Percentiles rank a stretch among this genome's conserved stretches.
phyloP scores from a whole-genome alignment of 2,888 invertebrate genomes.

The Piscicola geometra region DNA sequence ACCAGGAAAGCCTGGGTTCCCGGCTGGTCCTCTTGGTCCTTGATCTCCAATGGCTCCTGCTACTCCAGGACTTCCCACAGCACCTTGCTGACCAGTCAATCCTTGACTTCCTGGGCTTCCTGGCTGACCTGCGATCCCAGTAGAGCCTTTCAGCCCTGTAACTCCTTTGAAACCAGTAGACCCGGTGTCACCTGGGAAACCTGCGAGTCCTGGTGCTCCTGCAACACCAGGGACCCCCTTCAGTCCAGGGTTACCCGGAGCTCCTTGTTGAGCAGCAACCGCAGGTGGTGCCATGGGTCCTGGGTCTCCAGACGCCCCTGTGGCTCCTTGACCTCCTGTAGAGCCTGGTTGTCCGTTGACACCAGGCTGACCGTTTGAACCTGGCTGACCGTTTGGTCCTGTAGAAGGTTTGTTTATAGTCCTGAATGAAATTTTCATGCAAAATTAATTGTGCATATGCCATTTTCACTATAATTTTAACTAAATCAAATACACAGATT shows the following conservation, averaged over 20 bases:
- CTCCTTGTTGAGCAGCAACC: conserved; percentile 16
- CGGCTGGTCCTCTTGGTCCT: conserved; percentile 11
- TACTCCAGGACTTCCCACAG: conserved; percentile 5
- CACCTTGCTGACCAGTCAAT: not conserved
- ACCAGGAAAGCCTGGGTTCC: conserved; percentile 1
- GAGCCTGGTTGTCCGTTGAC: conserved; percentile 26
- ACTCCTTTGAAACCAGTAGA: conserved; percentile 18
- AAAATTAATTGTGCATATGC: too few relatives aligned
- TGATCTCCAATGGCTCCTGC: not conserved
- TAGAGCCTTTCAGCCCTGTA: not conserved
- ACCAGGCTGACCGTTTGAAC: conserved; percentile 36
- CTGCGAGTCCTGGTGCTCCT: conserved; percentile 25
- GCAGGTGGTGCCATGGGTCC: conserved; percentile 29
- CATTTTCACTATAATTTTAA: too few relatives aligned
- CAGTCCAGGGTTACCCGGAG: conserved; percentile 35
- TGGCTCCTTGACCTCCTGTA: conserved; percentile 26
- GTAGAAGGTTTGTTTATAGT: too few relatives aligned
- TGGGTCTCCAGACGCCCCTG: conserved; percentile 7
- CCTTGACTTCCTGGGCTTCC: conserved; percentile 19
- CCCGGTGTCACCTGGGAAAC: conserved; percentile 27
- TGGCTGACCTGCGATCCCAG: conserved; percentile 5
- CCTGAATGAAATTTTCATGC: too few relatives aligned
- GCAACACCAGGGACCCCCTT: conserved; percentile 29
- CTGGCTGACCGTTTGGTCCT: conserved; percentile 22
- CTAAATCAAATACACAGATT: too few relatives aligned